Conservation (phyloP, 2,888 invertebrate genomes). For the Sceliomorpha sp. region DNA sequence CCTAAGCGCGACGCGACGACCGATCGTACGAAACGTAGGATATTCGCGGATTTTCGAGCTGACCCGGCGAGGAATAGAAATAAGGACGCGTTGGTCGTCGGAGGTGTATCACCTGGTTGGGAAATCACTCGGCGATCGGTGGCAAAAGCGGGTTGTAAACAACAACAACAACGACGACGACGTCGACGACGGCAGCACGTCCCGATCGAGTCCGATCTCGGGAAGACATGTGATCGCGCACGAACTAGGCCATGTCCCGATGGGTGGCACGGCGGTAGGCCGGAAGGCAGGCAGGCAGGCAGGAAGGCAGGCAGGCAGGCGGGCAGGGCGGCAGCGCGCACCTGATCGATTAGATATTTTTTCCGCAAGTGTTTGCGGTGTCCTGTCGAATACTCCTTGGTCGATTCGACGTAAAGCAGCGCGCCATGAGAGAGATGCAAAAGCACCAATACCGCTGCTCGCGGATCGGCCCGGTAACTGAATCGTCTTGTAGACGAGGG, state of each 20-base stretch:
- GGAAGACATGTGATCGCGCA: slow-evolving; percentile 50
- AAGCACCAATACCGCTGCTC: slow-evolving; percentile 66
- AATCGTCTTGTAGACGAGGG: slow-evolving; percentile 69
- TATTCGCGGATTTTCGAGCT: slow-evolving; percentile 6
- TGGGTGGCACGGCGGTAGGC: slow-evolving; percentile 31
- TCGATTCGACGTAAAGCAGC: slow-evolving; percentile 57
- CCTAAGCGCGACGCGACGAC: no score
- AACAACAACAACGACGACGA: slow-evolving; percentile 11
- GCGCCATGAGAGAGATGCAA: slow-evolving; percentile 56
- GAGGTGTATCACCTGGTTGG: no score
- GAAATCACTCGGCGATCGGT: no score
- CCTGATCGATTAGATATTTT: slow-evolving; percentile 10
- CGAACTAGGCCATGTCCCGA: slow-evolving; percentile 47
- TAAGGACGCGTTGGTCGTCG: no score
- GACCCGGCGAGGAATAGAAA: no score
- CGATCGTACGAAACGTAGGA: neutral
- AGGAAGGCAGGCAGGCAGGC: slow-evolving; percentile 29
- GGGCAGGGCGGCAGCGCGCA: slow-evolving; percentile 25
- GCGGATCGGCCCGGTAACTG: slow-evolving; percentile 78
- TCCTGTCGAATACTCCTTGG: slow-evolving; percentile 33
- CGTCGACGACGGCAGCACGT: no score
- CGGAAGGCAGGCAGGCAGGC: slow-evolving; percentile 13
- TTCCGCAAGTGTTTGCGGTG: slow-evolving; percentile 30
- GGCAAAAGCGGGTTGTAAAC: slow-evolving; percentile 24
- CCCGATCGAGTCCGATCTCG: slow-evolving; percentile 19